Evolutionary conservation across 2,113 vertebrate genomes (phyloP), one percentile per base, ranked within the genome.

Genomic region (Cettia cetti): DNA sequence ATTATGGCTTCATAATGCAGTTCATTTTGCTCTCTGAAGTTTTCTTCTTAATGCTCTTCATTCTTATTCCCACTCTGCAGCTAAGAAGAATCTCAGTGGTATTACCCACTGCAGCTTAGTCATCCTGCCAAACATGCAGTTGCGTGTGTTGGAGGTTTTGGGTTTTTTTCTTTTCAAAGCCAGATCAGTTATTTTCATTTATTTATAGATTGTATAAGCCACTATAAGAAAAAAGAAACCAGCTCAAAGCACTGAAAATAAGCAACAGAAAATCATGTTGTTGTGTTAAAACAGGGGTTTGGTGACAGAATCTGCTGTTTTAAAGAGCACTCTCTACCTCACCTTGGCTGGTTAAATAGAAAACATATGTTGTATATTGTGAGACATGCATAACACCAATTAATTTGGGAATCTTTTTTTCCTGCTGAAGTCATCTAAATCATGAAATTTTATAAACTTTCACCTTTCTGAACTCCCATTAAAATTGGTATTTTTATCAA

Each of bases 301-400:
- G 3, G 22, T 82, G 49, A 28, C 37, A 70, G 42, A 88, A 81
- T 70, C 65, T 86, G 6, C 14, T 52, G 7, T 35, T 80, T 64
- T 28, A 66, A 52, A 80, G 8, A 76, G 12, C 2, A 4, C 2
- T 39, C 8, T 54, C 39, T 64, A n/a, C 16, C n/a, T 89, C 26
- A 54, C 12, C 15, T 35, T 59, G 23, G 2, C 24, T 81, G 20
- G 8, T 70, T 54, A 86, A 82, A 68, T 19, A 64, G 23, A 66
- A 89, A 87, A 56, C 7, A 1, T 24, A 4, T 27, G 14, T 52
- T 76, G 13, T 4, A 4, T 49, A 20, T 44, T 68, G 19, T 33
- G 44, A 70, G 23, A 35, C 7, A 45, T 0, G 1, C 15, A 23
- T 7, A 20, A 61, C 40, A n/a, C 11, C 3, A n/a, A 13, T 33